Evolutionary conservation across 2,113 vertebrate genomes (phyloP).

Genomic region (Microtus oregoni): DNA sequence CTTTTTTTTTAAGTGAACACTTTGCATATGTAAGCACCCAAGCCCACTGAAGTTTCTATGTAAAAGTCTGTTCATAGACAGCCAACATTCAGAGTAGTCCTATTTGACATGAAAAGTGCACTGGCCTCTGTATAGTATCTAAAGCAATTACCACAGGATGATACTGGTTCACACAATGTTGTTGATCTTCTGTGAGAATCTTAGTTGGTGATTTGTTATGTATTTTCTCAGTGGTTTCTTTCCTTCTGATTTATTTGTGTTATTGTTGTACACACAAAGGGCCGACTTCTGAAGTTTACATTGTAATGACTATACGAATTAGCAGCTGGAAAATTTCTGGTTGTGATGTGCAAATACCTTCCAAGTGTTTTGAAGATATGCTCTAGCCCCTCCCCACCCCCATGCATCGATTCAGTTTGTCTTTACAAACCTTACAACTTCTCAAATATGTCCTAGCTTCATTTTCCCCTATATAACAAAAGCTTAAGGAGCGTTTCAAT

Average conservation of each 20-base stretch:
- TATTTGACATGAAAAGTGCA: conserved; percentile 73
- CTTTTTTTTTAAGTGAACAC: conserved; percentile 37
- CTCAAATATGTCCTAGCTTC: neutral
- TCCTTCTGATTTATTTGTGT: conserved; percentile 87
- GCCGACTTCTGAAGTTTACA: conserved; percentile 82
- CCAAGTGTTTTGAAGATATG: conserved; percentile 52
- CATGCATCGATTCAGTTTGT: neutral
- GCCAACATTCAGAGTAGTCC: conserved; percentile 55
- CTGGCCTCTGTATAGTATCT: conserved; percentile 68
- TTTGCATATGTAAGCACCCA: conserved; percentile 60
- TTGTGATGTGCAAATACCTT: conserved; percentile 79
- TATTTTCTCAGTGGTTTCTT: conserved; percentile 87
- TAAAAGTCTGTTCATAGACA: conserved; percentile 62
- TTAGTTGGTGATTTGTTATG: conserved; percentile 84
- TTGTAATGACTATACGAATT: conserved; percentile 79
- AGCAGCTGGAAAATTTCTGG: conserved; percentile 79
- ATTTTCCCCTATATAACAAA: neutral
- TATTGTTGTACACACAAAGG: conserved; percentile 84
- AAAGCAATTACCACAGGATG: conserved; percentile 79
- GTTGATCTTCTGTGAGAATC: conserved; percentile 72
- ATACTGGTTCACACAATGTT: conserved; percentile 84
- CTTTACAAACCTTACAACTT: neutral
- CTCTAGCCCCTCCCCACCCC: neutral
- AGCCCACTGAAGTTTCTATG: neutral
- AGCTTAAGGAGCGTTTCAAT: neutral